Percentiles rank a stretch among this genome's conserved stretches.
Evolutionary conservation across 2,888 invertebrate species (phyloP).

Genomic region (Chrysolina oricalcia): DNA sequence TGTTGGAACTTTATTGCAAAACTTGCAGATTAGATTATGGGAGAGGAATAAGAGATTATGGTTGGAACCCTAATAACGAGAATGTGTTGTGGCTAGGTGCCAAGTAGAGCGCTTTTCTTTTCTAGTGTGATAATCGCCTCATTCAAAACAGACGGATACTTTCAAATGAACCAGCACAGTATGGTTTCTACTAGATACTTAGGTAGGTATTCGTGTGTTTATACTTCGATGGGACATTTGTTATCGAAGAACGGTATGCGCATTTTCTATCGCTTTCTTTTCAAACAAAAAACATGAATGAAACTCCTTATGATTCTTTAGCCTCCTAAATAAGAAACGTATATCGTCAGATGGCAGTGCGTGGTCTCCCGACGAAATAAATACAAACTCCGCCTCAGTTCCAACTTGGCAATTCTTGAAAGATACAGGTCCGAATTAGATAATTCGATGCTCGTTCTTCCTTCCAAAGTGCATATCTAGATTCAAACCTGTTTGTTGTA

Average conservation of each 20-base stretch:
- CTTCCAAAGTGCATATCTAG: too few relatives aligned
- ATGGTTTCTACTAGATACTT: background rate
- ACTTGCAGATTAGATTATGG: conserved; percentile 35
- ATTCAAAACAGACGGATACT: background rate
- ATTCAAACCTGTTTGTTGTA: too few relatives aligned
- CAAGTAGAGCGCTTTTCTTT: background rate
- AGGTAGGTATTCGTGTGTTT: background rate
- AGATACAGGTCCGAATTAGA: too few relatives aligned
- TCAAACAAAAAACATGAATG: background rate
- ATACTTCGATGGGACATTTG: background rate
- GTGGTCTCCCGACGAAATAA: too few relatives aligned
- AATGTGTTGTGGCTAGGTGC: conserved; percentile 8
- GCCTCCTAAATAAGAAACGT: too few relatives aligned
- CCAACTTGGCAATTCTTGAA: too few relatives aligned
- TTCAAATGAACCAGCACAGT: background rate
- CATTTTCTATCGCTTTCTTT: background rate
- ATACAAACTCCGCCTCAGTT: background rate
- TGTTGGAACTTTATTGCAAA: conserved; percentile 34
- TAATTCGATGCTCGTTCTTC: too few relatives aligned
- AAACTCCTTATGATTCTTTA: background rate
- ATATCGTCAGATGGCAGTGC: too few relatives aligned
- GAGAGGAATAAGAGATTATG: conserved; percentile 22
- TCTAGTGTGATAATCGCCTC: conserved; percentile 6
- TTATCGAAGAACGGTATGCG: background rate
- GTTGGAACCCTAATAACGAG: background rate